These are phyloP conservation scores for Cylindroiulus punctatus DNA, from an alignment of 2,888 invertebrate genomes.

Conservation along the genomic window DNA sequence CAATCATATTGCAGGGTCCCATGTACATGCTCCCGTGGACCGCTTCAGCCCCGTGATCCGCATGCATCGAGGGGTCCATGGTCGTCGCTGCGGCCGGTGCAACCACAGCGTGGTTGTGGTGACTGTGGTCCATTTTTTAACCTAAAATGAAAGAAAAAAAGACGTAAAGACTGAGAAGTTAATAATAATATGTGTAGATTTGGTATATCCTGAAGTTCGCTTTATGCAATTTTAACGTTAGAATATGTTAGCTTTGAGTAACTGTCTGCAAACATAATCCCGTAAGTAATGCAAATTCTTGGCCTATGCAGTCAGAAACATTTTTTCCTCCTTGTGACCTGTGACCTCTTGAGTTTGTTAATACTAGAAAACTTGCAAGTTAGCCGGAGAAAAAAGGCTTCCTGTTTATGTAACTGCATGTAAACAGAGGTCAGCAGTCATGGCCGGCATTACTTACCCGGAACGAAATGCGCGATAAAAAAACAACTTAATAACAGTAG, in stretches of 20 bases:
- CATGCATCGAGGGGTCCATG: neutral
- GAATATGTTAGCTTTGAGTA: too few relatives aligned
- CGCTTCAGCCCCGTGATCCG: neutral
- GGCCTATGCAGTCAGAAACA: too few relatives aligned
- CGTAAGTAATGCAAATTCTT: too few relatives aligned
- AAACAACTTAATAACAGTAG: neutral
- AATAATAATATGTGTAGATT: too few relatives aligned
- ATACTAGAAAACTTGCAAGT: too few relatives aligned
- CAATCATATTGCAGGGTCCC: neutral
- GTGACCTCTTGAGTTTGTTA: too few relatives aligned
- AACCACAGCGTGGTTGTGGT: neutral
- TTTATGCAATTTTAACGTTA: too few relatives aligned
- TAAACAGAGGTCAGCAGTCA: neutral
- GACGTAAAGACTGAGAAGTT: too few relatives aligned
- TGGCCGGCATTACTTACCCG: neutral
- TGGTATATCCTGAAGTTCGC: too few relatives aligned
- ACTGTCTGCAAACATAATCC: too few relatives aligned
- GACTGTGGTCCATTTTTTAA: neutral
- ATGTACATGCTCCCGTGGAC: neutral
- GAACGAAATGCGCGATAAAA: neutral
- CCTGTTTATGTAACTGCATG: neutral
- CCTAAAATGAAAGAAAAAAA: neutral
- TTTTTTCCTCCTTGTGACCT: too few relatives aligned
- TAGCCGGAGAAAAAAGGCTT: too few relatives aligned
- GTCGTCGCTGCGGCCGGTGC: neutral